Evolutionary conservation across 2,888 invertebrate genomes (phyloP), one percentile per base, ranked within the genome.

Genomic region (Galerucella calmariensis): DNA sequence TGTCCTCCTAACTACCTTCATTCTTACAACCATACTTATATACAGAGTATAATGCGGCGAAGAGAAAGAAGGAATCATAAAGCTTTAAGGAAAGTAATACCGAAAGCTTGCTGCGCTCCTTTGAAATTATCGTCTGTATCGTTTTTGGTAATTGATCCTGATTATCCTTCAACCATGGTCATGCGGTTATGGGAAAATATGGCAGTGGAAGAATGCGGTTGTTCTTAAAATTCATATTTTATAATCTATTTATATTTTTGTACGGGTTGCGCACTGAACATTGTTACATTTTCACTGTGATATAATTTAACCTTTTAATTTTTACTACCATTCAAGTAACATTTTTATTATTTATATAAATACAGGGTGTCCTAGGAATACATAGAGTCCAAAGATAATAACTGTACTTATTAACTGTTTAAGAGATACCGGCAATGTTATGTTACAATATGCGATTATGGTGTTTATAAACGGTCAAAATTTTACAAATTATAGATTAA

Each of bases 171-270:
- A 51, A 91, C 91, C 83, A 86, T 93, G 63, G 91, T 91, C 82
- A 90, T 93, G 61, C 91, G 92, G 69, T 91, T 90, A 71, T 93
- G 93, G 93, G 90, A 91, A 81, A 91, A 93, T 81, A 93, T 93
- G 91, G 89, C 90, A 81, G 93, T 93, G 61, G 85, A 91, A 71
- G 92, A 93, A 85, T 94, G 94, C 85, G 93, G 92, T 74, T 94
- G 94, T 86, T 91, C 92, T 81, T 93, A 90, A 87, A 77, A 80
- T 78, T 69, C 9, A 61, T 69, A 48, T 44, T 69, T 63, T 58
- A 48, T 68, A 56, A 68, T 67, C 24, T 71, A 66, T 69, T 71
- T 75, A 75, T 76, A 75, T 79, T 79, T 79, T 77, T 80, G 79
- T 84, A 85, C 85, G 85, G 85, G 84, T 85, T 79, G 81, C 80